Evolutionary conservation across 2,888 invertebrate genomes (phyloP).

Genomic region (Hydrotaea cyrtoneurina): DNA sequence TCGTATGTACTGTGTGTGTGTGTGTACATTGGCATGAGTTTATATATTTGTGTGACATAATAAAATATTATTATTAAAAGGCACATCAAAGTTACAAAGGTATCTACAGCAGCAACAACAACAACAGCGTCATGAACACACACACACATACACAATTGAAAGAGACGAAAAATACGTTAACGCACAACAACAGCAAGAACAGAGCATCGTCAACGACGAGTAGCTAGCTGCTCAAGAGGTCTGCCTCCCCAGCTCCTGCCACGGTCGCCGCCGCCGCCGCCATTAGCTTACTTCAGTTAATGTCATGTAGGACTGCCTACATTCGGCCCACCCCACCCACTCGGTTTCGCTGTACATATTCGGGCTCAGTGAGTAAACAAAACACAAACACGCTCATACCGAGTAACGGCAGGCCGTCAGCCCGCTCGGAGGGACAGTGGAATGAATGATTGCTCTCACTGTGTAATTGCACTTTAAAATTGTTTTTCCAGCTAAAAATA

Average conservation of each 20-base stretch:
- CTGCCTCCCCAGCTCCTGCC: constrained; percentile 59
- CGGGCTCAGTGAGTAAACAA: constrained; percentile 21
- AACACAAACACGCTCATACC: not conserved
- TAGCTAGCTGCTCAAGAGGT: constrained; percentile 55
- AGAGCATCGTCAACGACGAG: constrained; percentile 8
- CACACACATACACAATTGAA: constrained; percentile 38
- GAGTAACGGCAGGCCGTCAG: not conserved
- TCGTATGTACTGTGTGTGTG: constrained; percentile 38
- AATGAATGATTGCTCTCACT: not conserved
- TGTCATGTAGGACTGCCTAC: constrained; percentile 1
- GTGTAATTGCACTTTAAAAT: not conserved
- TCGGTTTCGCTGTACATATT: not conserved
- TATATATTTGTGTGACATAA: constrained; percentile 72
- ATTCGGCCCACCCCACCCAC: not conserved
- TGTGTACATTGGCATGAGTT: constrained; percentile 33
- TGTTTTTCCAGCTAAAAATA: too few relatives aligned
- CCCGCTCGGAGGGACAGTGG: not conserved
- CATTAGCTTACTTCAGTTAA: constrained; percentile 55
- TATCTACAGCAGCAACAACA: constrained; percentile 69
- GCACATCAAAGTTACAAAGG: constrained; percentile 79
- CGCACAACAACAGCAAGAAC: constrained; percentile 56
- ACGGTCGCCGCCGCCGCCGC: too few relatives aligned
- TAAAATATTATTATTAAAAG: constrained; percentile 79
- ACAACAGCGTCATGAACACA: constrained; percentile 32
- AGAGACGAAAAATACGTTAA: constrained; percentile 29